Evolutionary conservation across 2,113 vertebrate genomes (phyloP).

Genomic region (Brachypodius melanocephalos): DNA sequence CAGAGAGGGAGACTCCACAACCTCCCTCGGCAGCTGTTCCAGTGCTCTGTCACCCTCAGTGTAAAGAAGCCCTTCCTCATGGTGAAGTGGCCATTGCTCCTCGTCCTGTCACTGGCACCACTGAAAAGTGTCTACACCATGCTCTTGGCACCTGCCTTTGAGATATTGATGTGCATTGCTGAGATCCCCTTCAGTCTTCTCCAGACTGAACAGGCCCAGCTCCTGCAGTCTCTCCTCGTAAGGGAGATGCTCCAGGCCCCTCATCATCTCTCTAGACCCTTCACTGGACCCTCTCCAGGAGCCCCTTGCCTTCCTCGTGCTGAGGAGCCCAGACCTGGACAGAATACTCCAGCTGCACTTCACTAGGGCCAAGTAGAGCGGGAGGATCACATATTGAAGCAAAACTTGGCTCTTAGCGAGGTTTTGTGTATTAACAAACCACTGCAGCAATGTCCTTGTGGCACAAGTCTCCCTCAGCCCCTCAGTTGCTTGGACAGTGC

Average conservation of each 20-base stretch:
- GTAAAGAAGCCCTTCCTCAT: not conserved
- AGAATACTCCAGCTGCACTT: not conserved
- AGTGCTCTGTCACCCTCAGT: not conserved
- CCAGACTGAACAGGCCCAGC: too few species aligned
- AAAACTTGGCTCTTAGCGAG: accelerated
- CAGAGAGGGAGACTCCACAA: not conserved
- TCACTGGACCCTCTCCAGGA: too few species aligned
- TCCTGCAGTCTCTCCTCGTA: accelerated
- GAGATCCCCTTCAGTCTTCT: not conserved
- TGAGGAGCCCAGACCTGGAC: not conserved
- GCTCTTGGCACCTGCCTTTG: not conserved
- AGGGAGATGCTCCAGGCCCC: not conserved
- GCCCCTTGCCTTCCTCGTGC: too few species aligned
- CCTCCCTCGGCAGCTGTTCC: too few species aligned
- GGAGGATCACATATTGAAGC: not conserved
- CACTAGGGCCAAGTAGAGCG: accelerated
- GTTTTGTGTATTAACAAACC: not conserved
- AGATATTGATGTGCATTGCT: not conserved
- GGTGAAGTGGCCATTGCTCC: not conserved
- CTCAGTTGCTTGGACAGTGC: not conserved
- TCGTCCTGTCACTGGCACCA: not conserved
- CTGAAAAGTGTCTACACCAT: not conserved
- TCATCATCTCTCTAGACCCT: too few species aligned
- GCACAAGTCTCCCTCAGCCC: not conserved
- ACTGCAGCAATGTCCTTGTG: accelerated